These are phyloP conservation scores for Cerceris rybyensis DNA, from an alignment of 2,888 invertebrate species.

Conservation along the genomic window DNA sequence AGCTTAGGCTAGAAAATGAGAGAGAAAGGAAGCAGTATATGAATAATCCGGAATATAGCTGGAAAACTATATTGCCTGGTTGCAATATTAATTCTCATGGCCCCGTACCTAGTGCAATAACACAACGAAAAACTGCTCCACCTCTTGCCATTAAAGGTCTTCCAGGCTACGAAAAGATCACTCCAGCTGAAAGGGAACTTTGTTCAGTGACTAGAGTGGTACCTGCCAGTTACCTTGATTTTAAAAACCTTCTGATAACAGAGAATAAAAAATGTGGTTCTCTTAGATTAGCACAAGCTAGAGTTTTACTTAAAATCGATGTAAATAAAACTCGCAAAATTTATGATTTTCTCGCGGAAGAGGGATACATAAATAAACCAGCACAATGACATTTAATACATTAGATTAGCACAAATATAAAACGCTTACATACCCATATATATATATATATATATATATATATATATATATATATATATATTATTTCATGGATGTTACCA, in stretches of 20 bases:
- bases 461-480: background rate
- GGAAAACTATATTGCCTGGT: constrained; percentile 68
- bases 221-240: constrained; percentile 90
- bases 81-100: constrained; percentile 48
- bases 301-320: constrained; percentile 94
- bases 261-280: constrained; percentile 91
- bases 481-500: background rate
- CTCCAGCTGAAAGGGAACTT: constrained; percentile 87
- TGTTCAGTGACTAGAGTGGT: constrained; percentile 90
- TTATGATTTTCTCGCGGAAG: constrained; percentile 89
- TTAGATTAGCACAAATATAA: constrained; percentile 11
- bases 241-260: constrained; percentile 88
- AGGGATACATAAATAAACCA: constrained; percentile 88
- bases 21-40: constrained; percentile 81
- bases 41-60: constrained; percentile 77
- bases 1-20: constrained; percentile 84
- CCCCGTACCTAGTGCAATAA: constrained; percentile 57
- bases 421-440: constrained; percentile 12
- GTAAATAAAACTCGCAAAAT: constrained; percentile 96
- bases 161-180: constrained; percentile 90
- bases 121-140: constrained; percentile 78
- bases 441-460: background rate
- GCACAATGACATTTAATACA: constrained; percentile 28
- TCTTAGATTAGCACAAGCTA: constrained; percentile 90
- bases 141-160: constrained; percentile 88